phyloP scores from a whole-genome alignment of 2,797 vertebrate genomes.

The Remorina albescens region DNA sequence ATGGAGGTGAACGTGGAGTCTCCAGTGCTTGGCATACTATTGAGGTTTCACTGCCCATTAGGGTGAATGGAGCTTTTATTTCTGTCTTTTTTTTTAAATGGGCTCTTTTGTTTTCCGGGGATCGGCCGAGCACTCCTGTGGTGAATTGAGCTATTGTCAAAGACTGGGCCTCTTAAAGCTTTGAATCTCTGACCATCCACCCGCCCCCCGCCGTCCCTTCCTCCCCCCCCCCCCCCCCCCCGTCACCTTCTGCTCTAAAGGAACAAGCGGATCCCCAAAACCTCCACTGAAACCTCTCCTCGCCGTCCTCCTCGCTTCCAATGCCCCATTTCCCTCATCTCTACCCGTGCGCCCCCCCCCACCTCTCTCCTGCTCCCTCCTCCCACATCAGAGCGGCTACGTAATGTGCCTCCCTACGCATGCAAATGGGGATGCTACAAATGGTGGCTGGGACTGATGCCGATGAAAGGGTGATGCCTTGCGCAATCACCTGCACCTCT shows the following conservation, averaged over 20 bases:
- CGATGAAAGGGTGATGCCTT: conserved; percentile 97
- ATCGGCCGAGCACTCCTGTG: conserved; percentile 88
- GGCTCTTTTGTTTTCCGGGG: conserved; percentile 83
- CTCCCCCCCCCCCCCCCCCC: too few relatives aligned
- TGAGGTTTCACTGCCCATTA: conserved; percentile 77
- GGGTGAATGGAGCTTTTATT: conserved; percentile 84
- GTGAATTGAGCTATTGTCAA: conserved; percentile 95
- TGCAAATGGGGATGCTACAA: conserved; percentile 94
- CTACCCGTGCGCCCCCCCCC: conserved; percentile 79
- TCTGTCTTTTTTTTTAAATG: conserved; percentile 68
- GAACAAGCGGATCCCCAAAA: conserved; percentile 68
- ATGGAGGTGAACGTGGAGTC: conserved; percentile 83
- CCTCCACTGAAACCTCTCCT: conserved; percentile 66
- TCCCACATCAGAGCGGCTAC: conserved; percentile 84
- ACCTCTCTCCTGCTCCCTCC: conserved; percentile 82
- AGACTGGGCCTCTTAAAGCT: conserved; percentile 86
- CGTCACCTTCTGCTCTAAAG: conserved; percentile 67
- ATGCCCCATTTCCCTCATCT: conserved; percentile 84
- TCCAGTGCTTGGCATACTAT: conserved; percentile 75
- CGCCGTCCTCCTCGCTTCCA: conserved; percentile 76
- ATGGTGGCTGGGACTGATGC: conserved; percentile 89
- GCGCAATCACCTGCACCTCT: conserved; percentile 86
- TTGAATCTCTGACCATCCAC: conserved; percentile 79
- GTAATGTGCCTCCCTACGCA: conserved; percentile 91
- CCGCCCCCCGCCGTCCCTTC: conserved; percentile 54